Evolutionary conservation across 2,113 vertebrate species (phyloP).

Genomic region (Promerops cafer): DNA sequence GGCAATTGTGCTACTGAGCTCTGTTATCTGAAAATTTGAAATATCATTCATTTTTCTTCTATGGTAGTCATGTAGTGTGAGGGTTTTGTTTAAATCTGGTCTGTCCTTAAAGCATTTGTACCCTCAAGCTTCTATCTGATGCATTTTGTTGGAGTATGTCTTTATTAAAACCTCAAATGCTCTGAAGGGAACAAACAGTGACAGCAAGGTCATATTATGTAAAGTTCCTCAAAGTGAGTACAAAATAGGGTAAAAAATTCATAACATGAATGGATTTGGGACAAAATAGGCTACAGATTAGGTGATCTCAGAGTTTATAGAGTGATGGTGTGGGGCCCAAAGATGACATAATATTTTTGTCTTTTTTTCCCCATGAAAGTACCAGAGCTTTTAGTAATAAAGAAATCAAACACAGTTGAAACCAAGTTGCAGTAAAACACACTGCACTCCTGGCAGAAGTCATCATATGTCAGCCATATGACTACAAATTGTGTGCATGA

Average conservation of each 20-base stretch:
- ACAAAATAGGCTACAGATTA: not conserved
- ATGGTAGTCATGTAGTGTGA: not conserved
- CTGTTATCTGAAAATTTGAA: not conserved
- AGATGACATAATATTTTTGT: not conserved
- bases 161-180: not conserved
- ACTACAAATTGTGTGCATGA: not conserved
- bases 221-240: not conserved
- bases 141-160: not conserved
- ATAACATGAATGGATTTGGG: not conserved
- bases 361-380: not conserved
- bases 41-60: not conserved
- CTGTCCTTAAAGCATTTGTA: not conserved
- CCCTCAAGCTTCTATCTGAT: not conserved
- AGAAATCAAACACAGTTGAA: not conserved
- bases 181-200: conserved; percentile 34
- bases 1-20: not conserved
- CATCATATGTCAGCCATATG: not conserved
- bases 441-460: not conserved
- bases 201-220: not conserved
- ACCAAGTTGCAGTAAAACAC: not conserved
- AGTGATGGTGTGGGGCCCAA: not conserved
- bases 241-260: not conserved
- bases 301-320: not conserved
- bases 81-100: not conserved
- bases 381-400: not conserved